Base-by-base conservation (phyloP, 2,113 vertebrate species). In the Sula dactylatra region DNA sequence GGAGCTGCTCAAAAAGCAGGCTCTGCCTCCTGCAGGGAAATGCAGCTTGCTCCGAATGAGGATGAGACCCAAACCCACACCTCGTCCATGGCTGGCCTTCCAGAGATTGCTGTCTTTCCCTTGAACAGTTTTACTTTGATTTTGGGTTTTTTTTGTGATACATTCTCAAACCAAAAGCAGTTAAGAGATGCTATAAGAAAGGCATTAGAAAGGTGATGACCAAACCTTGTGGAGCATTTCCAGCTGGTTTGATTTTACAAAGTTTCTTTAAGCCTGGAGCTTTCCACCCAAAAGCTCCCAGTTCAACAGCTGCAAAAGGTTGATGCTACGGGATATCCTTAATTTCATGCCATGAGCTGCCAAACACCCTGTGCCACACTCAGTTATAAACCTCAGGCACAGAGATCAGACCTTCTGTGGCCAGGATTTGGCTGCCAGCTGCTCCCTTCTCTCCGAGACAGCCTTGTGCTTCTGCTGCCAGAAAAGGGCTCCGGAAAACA, bases 331-430 rank as follows among this genome's bases (percentile, higher is more conserved):
- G 26, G 49, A 40, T 24, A 26, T 5, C 16, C 19, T 58, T 36
- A 22, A 21, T 65, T 62, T 59, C n/a, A 78, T 8, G 16, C 44
- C 18, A 1, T 4, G 45, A 69, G 49, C 52, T 73, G 55, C 56
- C 44, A n/a, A 59, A 16, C 11, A 11, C 34, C n/a, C 40, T 6
- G 2, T 36, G 13, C 34, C 4, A 0, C 20, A 3, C 27, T 34
- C 36, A 3, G 14, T 45, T 45, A 38, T 0, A 85, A 20, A 16
- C 34, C 49, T 59, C 24, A 18, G 50, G 45, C 62, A 40, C 27
- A 10, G 64, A 71, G 15, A 64, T 55, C 77, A 72, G 56, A 13
- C 13, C 20, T 66, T 26, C 15, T 1, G 0, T 6, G 29, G 49
- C 16, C 58, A 77, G 42, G 50, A 45, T 55, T 91, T 71, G 73